Base-by-base conservation (phyloP, 2,888 invertebrate genomes). In the Ormyrus nitidulus region DNA sequence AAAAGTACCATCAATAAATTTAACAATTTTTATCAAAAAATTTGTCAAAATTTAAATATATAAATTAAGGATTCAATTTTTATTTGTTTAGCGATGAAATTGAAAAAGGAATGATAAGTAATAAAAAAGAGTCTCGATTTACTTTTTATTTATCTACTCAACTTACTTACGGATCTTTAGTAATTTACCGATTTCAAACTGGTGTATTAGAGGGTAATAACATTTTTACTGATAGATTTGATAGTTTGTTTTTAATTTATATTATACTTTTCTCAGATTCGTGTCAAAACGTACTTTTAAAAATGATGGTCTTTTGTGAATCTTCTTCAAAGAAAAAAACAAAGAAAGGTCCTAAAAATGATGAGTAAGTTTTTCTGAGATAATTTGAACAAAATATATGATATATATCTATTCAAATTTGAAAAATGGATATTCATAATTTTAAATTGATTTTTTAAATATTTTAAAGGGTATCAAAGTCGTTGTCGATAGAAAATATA, bases 81-180 rank as follows among this genome's bases (percentile, higher is more conserved):
- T 51, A 59, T 59, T 75, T 48, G 8, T 70, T 76, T 53, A 77
- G 77, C 44, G 49, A 77, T n/a, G 56, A 58, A 13, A 71, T 77
- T 34, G 13, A 56, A 11, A 58, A 34, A 44, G 51, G 49, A 51
- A 51, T 71, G 8, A 9, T 46, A 34, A 8, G 2, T 5, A 44
- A 56, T 6, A 6, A 58, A 6, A 8, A 34, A 5, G 58, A 11
- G 56, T 3, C 10, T 4, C 51, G 51, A 19, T 71, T 46, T 8
- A 64, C 48, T 6, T 72, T 78, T 10, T 72, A 72, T 19, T 19
- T 68, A 11, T 54, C 66, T 11, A n/a, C 72, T 6, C 65, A 72
- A 61, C n/a, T 78, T 5, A 78, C 61, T 46, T 78, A 59, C 9
- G 78, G 72, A 0, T 11, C 54, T 59, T 49, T 68, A 2, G 66